Conservation (phyloP, 2,888 invertebrate species). For the Herminia tarsipennalis region DNA sequence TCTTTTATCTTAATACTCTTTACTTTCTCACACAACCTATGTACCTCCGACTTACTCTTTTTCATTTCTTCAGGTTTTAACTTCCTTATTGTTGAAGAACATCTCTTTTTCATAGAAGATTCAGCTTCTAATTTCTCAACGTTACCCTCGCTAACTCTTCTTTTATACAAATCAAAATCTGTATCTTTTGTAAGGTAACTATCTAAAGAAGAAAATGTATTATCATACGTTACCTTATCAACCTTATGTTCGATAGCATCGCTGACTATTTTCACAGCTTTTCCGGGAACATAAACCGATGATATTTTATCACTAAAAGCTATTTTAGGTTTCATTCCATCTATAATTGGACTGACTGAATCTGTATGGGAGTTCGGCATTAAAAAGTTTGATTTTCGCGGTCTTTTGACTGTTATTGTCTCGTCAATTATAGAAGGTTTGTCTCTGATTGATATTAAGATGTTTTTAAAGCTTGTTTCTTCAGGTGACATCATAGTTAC, state of each 20-base stretch:
- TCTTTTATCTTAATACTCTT: slow-evolving; percentile 78
- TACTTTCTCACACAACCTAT: slow-evolving; percentile 79
- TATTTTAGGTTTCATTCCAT: slow-evolving; percentile 68
- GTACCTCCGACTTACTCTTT: slow-evolving; percentile 80
- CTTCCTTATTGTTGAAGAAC: slow-evolving; percentile 74
- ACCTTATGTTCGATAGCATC: slow-evolving; percentile 75
- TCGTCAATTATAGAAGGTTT: slow-evolving; percentile 71
- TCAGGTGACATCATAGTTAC: slow-evolving; percentile 80
- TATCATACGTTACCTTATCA: slow-evolving; percentile 74
- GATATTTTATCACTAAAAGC: slow-evolving; percentile 76
- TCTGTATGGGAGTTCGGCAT: slow-evolving; percentile 69
- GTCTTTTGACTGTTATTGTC: slow-evolving; percentile 68
- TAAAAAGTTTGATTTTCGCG: slow-evolving; percentile 67
- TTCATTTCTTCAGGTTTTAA: slow-evolving; percentile 72
- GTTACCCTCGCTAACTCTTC: slow-evolving; percentile 75
- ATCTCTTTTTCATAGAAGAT: slow-evolving; percentile 64
- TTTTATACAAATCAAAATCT: slow-evolving; percentile 64
- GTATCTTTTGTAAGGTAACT: slow-evolving; percentile 81
- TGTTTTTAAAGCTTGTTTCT: slow-evolving; percentile 75
- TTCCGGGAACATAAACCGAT: slow-evolving; percentile 86
- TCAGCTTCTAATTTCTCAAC: slow-evolving; percentile 53
- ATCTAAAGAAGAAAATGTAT: slow-evolving; percentile 79
- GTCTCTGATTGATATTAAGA: slow-evolving; percentile 74
- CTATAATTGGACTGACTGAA: slow-evolving; percentile 63
- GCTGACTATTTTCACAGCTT: slow-evolving; percentile 90